A percentile compares a stretch with the other conserved stretches of the same genome.
Conservation (phyloP, 2,888 invertebrate species). For the Odontocerum albicorne region DNA sequence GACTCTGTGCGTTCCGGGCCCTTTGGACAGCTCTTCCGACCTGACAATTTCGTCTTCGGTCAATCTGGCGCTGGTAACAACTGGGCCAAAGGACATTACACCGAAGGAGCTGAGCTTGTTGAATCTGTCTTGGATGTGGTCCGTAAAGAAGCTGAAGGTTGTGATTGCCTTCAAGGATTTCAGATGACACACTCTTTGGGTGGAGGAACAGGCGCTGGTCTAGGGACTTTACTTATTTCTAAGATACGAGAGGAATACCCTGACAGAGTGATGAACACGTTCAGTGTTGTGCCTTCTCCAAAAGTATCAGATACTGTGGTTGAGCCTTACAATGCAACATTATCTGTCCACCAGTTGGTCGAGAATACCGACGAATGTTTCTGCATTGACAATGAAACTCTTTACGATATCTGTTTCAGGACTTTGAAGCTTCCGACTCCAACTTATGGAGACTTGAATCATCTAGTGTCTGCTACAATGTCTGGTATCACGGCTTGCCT, state of each 20-base stretch:
- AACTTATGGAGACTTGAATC: conserved; percentile 87
- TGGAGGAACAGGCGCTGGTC: conserved; percentile 57
- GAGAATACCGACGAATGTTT: conserved; percentile 89
- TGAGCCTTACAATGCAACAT: conserved; percentile 82
- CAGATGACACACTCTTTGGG: conserved; percentile 79
- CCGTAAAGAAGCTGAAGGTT: conserved; percentile 84
- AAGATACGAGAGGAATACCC: conserved; percentile 92
- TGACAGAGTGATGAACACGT: conserved; percentile 85
- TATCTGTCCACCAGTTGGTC: conserved; percentile 83
- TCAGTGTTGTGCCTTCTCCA: conserved; percentile 79
- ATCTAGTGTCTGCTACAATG: conserved; percentile 83
- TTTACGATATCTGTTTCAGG: conserved; percentile 82
- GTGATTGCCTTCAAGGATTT: conserved; percentile 91
- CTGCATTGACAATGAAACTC: conserved; percentile 70
- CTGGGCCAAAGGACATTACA: too few species aligned
- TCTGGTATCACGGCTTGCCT: conserved; percentile 85
- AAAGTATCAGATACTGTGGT: conserved; percentile 72
- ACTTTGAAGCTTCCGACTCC: conserved; percentile 85
- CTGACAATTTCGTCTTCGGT: too few species aligned
- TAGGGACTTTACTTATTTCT: conserved; percentile 75
- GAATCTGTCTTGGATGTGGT: conserved; percentile 85
- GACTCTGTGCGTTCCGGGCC: too few species aligned
- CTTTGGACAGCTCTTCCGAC: too few species aligned
- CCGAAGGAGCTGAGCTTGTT: conserved; percentile 84
- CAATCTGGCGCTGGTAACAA: too few species aligned